Base-by-base conservation (phyloP, 2,113 vertebrate genomes). In the Chloropsis cyanopogon region DNA sequence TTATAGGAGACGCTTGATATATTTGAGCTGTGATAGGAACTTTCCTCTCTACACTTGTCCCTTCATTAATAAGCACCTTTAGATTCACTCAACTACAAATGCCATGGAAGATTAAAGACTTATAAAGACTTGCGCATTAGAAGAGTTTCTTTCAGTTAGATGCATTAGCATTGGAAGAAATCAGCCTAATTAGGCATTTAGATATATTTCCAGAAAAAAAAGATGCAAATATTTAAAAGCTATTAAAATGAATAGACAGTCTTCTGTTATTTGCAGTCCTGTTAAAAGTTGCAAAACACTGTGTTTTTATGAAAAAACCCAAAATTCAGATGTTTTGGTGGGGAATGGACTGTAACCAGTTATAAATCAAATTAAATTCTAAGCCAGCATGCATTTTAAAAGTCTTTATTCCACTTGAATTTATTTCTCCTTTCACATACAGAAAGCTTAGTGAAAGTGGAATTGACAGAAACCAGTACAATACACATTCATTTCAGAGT, bases 341-440 rank as follows among this genome's bases (percentile, higher is more conserved):
- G 21, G 20, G n/a, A 93, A 90, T 41, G 13, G 68, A 88, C 18
- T 75, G 47, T 56, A 54, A 50, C 13, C 39, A 7, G 28, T 78
- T 83, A 68, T n/a, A 92, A 81, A 35, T 15, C 28, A 33, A 86
- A 66, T 78, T 73, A 83, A 92, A 94, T 49, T 91, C 69, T 52
- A 88, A 70, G 25, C 35, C 52, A 73, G 49, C 44, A 63, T 44
- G 64, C 52, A 50, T 84, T 96, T 94, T 88, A 37, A 83, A 90
- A 82, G 47, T 35, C 39, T 77, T 29, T 33, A n/a, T 79, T 85
- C 25, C 39, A 75, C 68, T 94, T 90, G 44, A 95, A 79, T 93
- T 84, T 92, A 41, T 95, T 96, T 86, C 60, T 93, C 65, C 49
- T 71, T 70, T 56, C 91, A 49, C 71, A 89, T 37, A 81, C 71